These are phyloP conservation scores for Eospalax fontanierii DNA, from an alignment of 2,797 vertebrate genomes.

Conservation along the genomic window DNA sequence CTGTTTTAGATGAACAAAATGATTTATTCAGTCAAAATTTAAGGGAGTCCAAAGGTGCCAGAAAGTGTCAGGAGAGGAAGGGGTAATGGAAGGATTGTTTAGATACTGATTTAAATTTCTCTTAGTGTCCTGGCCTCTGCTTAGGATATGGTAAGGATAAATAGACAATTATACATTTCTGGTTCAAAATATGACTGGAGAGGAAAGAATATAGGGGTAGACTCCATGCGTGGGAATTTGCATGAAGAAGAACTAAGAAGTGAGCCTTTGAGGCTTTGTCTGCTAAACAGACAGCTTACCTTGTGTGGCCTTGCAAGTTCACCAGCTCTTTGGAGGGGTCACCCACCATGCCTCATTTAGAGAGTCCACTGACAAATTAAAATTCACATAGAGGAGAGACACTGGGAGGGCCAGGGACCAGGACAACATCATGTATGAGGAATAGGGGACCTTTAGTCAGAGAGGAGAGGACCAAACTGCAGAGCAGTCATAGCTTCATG, in stretches of 20 bases:
- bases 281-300: not conserved
- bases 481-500: not conserved
- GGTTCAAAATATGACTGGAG: not conserved
- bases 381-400: not conserved
- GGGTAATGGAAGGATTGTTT: not conserved
- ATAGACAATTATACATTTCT: not conserved
- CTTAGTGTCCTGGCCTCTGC: not conserved
- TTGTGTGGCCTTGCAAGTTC: not conserved
- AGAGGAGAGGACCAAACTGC: conserved; percentile 1
- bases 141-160: not conserved
- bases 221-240: conserved; percentile 24
- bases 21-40: not conserved
- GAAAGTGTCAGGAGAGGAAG: not conserved
- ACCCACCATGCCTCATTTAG: not conserved
- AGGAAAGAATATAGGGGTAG: not conserved
- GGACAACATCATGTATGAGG: not conserved
- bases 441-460: not conserved
- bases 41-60: not conserved
- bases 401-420: not conserved
- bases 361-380: not conserved
- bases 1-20: not conserved
- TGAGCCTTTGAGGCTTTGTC: not conserved
- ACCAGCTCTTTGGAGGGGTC: not conserved
- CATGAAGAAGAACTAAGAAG: not conserved
- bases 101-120: conserved; percentile 16